A percentile compares a stretch with the other conserved stretches of the same genome.
Evolutionary conservation across 2,113 vertebrate genomes (phyloP).

Genomic region (Mirza zaza): DNA sequence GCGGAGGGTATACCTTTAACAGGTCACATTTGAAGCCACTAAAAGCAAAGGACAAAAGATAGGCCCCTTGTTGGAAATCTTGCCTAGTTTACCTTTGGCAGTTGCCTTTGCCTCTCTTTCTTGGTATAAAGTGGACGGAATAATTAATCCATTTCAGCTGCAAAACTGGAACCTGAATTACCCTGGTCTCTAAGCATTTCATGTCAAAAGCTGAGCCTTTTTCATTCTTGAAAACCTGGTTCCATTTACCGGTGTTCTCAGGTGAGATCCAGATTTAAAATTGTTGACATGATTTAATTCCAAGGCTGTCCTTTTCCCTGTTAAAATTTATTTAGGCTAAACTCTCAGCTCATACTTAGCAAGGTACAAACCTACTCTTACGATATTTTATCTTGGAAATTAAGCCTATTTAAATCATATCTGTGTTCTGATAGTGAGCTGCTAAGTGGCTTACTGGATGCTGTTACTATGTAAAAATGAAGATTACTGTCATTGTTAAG

Average conservation of each 20-base stretch:
- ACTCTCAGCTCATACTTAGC: not conserved
- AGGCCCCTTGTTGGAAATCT: constrained; percentile 70
- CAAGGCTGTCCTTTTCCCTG: not conserved
- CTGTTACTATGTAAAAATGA: constrained; percentile 28
- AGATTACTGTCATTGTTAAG: constrained; percentile 17
- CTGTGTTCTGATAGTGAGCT: constrained; percentile 39
- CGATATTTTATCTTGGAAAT: constrained; percentile 5
- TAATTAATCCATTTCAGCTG: constrained; percentile 58
- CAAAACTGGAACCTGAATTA: constrained; percentile 48
- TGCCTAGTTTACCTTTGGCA: constrained; percentile 59
- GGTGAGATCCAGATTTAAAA: not conserved
- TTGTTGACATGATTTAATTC: constrained; percentile 31
- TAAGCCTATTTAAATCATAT: constrained; percentile 43
- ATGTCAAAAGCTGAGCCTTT: constrained; percentile 40
- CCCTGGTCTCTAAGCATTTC: not conserved
- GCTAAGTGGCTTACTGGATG: not conserved
- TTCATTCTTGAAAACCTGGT: constrained; percentile 27
- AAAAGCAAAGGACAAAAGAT: constrained; percentile 77
- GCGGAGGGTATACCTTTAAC: constrained; percentile 72
- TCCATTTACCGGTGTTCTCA: constrained; percentile 2
- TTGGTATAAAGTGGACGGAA: constrained; percentile 51
- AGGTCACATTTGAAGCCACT: constrained; percentile 79
- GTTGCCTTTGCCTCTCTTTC: constrained; percentile 66
- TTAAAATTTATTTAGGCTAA: constrained; percentile 44
- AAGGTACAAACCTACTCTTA: not conserved